Evolutionary conservation across 2,888 invertebrate genomes (phyloP), one percentile per base, ranked within the genome.

Genomic region (Melipona beecheii): DNA sequence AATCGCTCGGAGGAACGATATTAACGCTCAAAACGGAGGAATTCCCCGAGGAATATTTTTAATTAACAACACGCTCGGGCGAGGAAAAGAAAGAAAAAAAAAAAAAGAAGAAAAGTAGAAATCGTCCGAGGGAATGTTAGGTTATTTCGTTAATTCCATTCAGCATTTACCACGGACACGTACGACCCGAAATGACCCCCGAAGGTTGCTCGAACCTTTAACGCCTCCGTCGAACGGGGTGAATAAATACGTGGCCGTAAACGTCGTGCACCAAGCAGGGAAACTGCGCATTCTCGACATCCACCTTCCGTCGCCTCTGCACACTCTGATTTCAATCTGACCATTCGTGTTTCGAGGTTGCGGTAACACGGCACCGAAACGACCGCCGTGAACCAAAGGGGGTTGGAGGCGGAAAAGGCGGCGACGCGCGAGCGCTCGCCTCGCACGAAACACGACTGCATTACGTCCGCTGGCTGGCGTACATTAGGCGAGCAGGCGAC

Each of bases 261-360:
- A 56, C 49, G 66, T 21, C 73, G 60, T n/a, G 60, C 58, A 66
- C 43, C 69, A 1, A 21, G 43, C 56, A 58, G 56, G 36, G 43
- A 56, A 66, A 58, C 65, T 43, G 54, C 65, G 73, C 54, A 68
- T 78, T 83, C 60, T 60, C 66, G 65, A 21, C 73, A 60, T 84
- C 69, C 69, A 69, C 60, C 72, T 80, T 76, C 66, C 50, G 56
- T 72, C 72, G 58, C 50, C 66, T 69, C 58, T 68, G 62, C 60
- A 24, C 62, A 78, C 75, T 76, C 83, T 75, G 91, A 91, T 91
- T 91, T 90, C 86, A 86, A 90, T 90, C 90, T 87, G 89, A 86
- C 81, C 84, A 81, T 90, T 91, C 91, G 89, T 90, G 91, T 89
- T 87, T 84, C 90, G 86, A 84, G 90, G 73, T 88, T 90, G 90